Conservation (phyloP, 2,797 vertebrate genomes). For the Kryptolebias ocellatus region DNA sequence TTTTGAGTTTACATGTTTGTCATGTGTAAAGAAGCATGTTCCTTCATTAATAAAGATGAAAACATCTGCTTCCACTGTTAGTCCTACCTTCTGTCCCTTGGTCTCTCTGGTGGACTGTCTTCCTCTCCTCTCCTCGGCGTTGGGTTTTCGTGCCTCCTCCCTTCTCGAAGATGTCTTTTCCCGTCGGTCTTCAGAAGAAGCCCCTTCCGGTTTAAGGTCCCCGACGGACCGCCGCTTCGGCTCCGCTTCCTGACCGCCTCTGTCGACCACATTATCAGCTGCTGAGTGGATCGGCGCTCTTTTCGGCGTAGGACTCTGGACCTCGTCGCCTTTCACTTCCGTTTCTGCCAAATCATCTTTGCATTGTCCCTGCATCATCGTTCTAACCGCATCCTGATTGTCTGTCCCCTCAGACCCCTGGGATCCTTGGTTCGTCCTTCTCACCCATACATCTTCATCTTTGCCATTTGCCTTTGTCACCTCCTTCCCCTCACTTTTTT, state of each 20-base stretch:
- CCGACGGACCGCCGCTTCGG: slow-evolving; percentile 7
- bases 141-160: slow-evolving; percentile 23
- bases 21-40: not conserved
- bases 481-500: not conserved
- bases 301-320: slow-evolving; percentile 13
- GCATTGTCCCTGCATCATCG: not conserved
- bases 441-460: not conserved
- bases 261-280: slow-evolving; percentile 9
- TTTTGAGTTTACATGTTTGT: not conserved
- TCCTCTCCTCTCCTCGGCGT: slow-evolving; percentile 19
- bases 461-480: slow-evolving; percentile 10
- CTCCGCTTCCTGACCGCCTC: slow-evolving; percentile 11
- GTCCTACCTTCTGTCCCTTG: slow-evolving; percentile 62
- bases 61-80: not conserved
- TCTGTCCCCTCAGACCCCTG: not conserved
- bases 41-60: not conserved
- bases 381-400: slow-evolving; percentile 9
- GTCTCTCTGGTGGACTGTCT: slow-evolving; percentile 29
- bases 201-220: slow-evolving; percentile 19
- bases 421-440: slow-evolving; percentile 6
- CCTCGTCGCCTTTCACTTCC: slow-evolving; percentile 11
- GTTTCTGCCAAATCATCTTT: slow-evolving; percentile 4
- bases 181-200: not conserved
- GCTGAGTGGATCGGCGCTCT: slow-evolving; percentile 1
- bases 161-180: slow-evolving; percentile 13